phyloP scores from a whole-genome alignment of 2,888 invertebrate genomes.

The Noctua pronuba region DNA sequence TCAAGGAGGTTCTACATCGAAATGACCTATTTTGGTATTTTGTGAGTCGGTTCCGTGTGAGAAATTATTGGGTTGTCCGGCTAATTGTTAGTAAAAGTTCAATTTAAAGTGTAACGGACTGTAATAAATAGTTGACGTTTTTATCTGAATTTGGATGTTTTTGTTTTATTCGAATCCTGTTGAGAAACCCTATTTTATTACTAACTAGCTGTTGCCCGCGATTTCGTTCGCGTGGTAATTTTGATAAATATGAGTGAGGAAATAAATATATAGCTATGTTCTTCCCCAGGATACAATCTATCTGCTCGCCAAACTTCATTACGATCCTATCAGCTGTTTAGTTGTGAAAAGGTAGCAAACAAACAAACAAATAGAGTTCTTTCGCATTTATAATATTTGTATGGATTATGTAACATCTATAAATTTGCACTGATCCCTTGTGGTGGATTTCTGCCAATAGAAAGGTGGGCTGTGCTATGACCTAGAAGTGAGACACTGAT shows the following conservation, averaged over 20 bases:
- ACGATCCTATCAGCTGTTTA: too few relatives aligned
- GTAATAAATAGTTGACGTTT: not conserved
- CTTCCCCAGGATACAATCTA: too few relatives aligned
- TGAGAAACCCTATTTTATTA: not conserved
- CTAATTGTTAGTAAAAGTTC: conserved; percentile 36
- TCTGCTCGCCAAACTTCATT: too few relatives aligned
- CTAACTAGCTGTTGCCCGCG: too few relatives aligned
- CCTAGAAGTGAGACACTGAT: not conserved
- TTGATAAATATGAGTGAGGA: too few relatives aligned
- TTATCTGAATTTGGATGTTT: not conserved
- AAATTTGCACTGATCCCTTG: not conserved
- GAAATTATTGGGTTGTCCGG: conserved; percentile 15
- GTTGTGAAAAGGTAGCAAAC: too few relatives aligned
- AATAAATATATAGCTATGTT: too few relatives aligned
- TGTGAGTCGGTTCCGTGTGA: conserved; percentile 32
- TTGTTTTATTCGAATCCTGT: not conserved
- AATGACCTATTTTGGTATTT: conserved; percentile 58
- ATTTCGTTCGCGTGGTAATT: too few relatives aligned
- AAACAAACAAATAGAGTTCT: too few relatives aligned
- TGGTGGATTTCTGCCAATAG: not conserved
- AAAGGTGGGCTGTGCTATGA: not conserved
- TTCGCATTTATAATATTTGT: too few relatives aligned
- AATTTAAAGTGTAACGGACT: not conserved
- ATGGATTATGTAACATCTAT: not conserved
- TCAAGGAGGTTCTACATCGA: conserved; percentile 46